phyloP scores from a whole-genome alignment of 2,113 vertebrate species.

The Lepus europaeus region DNA sequence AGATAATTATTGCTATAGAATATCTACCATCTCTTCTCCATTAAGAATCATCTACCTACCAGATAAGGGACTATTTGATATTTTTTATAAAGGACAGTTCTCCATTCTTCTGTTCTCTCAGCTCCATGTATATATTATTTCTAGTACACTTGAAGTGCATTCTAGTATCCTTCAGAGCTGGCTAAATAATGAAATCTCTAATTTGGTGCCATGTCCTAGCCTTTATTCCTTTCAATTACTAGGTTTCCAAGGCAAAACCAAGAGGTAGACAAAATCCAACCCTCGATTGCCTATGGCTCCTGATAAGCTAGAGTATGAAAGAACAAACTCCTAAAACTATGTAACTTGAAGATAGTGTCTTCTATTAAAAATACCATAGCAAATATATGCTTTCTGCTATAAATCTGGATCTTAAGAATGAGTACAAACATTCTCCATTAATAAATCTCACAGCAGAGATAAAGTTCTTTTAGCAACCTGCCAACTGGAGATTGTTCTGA shows the following conservation, averaged over 20 bases:
- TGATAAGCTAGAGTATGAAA: constrained; percentile 6
- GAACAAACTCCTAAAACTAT: constrained; percentile 13
- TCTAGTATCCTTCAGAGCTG: constrained; percentile 18
- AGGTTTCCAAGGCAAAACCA: constrained; percentile 19
- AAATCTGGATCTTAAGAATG: constrained; percentile 33
- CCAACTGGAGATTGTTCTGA: neutral
- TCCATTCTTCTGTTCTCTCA: neutral
- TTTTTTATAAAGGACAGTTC: neutral
- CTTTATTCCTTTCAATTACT: neutral
- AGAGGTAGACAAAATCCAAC: neutral
- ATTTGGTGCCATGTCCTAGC: neutral
- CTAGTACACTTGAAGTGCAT: neutral
- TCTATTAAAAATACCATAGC: neutral
- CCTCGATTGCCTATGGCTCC: neutral
- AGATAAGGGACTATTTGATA: neutral
- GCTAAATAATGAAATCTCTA: constrained; percentile 3
- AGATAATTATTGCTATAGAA: neutral
- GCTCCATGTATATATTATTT: neutral
- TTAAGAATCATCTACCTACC: neutral
- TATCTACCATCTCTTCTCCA: neutral
- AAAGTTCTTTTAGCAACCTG: neutral
- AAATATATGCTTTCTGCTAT: neutral
- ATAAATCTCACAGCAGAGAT: neutral
- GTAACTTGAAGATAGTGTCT: constrained; percentile 12
- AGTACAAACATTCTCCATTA: constrained; percentile 19